Evolutionary conservation across 2,888 invertebrate genomes (phyloP).

Genomic region (Nemoura dubitans): DNA sequence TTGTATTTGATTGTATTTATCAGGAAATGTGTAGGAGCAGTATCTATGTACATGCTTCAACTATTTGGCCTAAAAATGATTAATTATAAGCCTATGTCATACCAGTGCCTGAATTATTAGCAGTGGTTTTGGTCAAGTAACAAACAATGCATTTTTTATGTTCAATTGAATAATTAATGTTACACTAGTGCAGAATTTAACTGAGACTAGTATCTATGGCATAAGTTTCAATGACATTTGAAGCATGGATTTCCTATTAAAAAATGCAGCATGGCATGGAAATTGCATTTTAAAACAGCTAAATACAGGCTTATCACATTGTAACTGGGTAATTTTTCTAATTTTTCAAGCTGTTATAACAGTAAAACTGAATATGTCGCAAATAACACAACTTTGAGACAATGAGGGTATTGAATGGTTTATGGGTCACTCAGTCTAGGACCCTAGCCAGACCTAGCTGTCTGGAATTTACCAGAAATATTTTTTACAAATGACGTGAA

Average conservation of each 20-base stretch:
- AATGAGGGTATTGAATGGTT: conserved; percentile 12
- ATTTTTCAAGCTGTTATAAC: neutral
- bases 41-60: no score
- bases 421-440: conserved; percentile 7
- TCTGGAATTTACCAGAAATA: neutral
- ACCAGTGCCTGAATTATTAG: no score
- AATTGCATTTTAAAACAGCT: neutral
- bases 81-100: no score
- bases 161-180: no score
- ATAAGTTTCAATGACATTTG: neutral
- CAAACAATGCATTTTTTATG: no score
- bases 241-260: neutral
- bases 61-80: no score
- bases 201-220: no score
- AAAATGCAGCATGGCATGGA: neutral
- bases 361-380: neutral
- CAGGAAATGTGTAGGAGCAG: no score
- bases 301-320: neutral
- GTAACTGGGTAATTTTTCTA: neutral
- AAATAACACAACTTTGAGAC: neutral
- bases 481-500: neutral
- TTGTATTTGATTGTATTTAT: no score
- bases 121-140: no score
- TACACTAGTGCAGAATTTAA: no score
- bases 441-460: neutral